Conservation (phyloP, 2,888 invertebrate genomes). For the Melinaea marsaeus region DNA sequence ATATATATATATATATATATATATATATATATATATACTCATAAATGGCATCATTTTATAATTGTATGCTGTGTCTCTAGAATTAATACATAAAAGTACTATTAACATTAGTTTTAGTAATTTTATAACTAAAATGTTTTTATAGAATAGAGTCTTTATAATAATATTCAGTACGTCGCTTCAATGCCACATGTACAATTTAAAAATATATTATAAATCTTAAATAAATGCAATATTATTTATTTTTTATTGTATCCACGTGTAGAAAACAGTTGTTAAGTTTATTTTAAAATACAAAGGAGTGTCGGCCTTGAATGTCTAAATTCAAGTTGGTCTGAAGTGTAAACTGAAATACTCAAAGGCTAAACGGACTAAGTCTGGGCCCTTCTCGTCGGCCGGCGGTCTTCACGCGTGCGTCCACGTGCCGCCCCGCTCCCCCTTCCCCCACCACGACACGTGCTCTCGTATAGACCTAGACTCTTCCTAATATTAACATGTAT, state of each 20-base stretch:
- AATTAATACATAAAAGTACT: too few species aligned
- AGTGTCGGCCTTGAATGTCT: background rate
- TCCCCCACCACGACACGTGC: conserved; percentile 22
- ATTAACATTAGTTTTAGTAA: too few species aligned
- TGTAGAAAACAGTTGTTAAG: background rate
- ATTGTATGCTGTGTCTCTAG: too few species aligned
- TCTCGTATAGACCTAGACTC: background rate
- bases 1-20: too few species aligned
- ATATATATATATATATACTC: too few species aligned
- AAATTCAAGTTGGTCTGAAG: background rate
- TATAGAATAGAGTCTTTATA: too few species aligned
- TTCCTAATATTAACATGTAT: conserved; percentile 2
- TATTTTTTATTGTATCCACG: background rate
- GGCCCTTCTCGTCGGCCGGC: conserved; percentile 24
- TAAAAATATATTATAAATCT: too few species aligned
- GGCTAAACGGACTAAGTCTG: conserved; percentile 5
- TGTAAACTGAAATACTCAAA: background rate
- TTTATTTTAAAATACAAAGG: background rate
- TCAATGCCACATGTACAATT: too few species aligned
- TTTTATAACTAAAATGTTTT: too few species aligned
- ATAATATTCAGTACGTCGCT: too few species aligned
- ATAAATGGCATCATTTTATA: too few species aligned
- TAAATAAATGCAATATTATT: too few species aligned
- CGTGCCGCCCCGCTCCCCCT: conserved; percentile 15
- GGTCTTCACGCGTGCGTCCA: conserved; percentile 29